Evolutionary conservation across 2,888 invertebrate species (phyloP), one percentile per base, ranked within the genome.

Genomic region (Gibbula magus): DNA sequence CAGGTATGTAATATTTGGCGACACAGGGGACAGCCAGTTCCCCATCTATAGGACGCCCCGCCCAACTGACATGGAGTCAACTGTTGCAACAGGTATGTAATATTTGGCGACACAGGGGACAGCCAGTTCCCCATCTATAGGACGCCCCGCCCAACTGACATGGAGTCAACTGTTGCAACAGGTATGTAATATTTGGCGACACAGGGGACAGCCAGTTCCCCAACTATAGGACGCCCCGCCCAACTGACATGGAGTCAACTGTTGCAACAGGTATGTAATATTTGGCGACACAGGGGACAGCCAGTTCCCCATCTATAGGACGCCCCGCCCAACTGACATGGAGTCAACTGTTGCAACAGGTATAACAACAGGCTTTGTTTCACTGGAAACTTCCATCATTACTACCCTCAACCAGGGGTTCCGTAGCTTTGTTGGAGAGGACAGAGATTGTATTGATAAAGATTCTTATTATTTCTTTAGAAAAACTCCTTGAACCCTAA

Each of bases 1-100:
- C 78, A 53, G 78, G 78, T 78, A 77, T 22, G 32, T 52, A 20
- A 79, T 79, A n/a, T 61, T 79, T n/a, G 79, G 79, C 0, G 79
- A 79, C 56, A 74, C 56, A 13, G 35, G 39, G 16, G 75, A 79
- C 70, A 39, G 22, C 22, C 3, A 70, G 4, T 78, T 70, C 35
- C 78, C 78, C 70, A 70, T 78, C 51, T 78, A 78, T 20, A 45
- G 78, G n/a, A 70, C 70, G 16, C 78, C 78, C 0, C 51, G 78
- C 18, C 78, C 78, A 13, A 25, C 78, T 3, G 78, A 78, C 29
- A 16, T 51, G 5, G 53, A 51, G 18, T 67, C 78, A 5, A 78
- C 78, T 8, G 29, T n/a, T 51, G 78, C 78, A 22, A 78, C 78
- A 53, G 78, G 78, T 78, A 77, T 22, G 32, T 52, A 20, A 79